Conservation (phyloP, 2,797 vertebrate species). For the Smutsia gigantea region DNA sequence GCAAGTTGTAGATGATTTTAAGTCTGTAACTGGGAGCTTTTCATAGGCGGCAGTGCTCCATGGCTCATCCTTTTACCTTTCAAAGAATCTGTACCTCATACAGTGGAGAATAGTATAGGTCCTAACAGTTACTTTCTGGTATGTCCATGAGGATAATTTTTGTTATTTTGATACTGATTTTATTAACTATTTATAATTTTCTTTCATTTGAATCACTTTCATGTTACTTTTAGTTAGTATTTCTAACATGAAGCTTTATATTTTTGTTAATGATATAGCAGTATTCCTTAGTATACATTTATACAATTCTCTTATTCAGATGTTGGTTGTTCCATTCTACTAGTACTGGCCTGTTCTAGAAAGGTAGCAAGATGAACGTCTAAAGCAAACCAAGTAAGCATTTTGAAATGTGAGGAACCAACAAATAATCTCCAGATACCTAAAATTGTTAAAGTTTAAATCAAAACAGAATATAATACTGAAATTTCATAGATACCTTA, state of each 20-base stretch:
- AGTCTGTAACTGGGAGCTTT: neutral
- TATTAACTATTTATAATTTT: neutral
- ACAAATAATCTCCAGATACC: neutral
- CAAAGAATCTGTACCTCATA: neutral
- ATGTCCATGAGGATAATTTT: neutral
- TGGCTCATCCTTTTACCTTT: neutral
- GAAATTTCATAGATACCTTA: neutral
- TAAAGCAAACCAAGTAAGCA: neutral
- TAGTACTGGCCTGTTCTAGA: neutral
- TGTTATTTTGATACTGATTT: constrained; percentile 29
- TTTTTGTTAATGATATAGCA: neutral
- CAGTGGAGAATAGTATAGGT: neutral
- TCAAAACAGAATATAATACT: neutral
- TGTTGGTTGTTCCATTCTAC: neutral
- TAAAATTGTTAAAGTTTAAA: neutral
- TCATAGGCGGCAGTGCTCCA: neutral
- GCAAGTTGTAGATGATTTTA: neutral
- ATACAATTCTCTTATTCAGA: neutral
- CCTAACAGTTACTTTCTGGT: neutral
- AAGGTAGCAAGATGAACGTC: neutral
- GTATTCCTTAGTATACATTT: neutral
- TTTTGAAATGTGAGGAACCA: constrained; percentile 25
- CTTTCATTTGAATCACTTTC: neutral
- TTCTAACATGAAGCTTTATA: too few relatives aligned
- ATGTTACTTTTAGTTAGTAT: too few relatives aligned